Evolutionary conservation across 2,113 vertebrate genomes (phyloP).

Genomic region (Stigmatopora nigra): DNA sequence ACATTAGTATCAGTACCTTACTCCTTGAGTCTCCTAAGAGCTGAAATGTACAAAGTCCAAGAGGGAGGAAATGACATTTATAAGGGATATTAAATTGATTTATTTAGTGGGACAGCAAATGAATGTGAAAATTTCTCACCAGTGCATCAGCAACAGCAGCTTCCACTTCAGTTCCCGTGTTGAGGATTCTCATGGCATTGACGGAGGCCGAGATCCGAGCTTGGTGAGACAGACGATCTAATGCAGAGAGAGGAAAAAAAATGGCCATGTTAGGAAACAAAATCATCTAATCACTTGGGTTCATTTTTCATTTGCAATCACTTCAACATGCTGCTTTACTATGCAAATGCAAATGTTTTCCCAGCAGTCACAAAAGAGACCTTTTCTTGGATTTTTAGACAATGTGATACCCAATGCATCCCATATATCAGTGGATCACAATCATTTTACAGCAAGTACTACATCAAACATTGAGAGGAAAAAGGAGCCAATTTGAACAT

Average conservation of each 20-base stretch:
- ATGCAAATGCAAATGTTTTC: not conserved
- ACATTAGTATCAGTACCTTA: slow-evolving; percentile 72
- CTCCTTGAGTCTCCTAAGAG: slow-evolving; percentile 93
- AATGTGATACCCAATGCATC: not conserved
- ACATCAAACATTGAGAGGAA: too few species aligned
- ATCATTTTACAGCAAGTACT: too few species aligned
- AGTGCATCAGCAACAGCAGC: slow-evolving; percentile 88
- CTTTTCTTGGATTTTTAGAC: not conserved
- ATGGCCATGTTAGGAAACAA: not conserved
- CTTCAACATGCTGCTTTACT: not conserved
- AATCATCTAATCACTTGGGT: not conserved
- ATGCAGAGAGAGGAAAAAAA: slow-evolving; percentile 1
- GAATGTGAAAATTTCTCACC: slow-evolving; percentile 60
- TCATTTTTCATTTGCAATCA: not conserved
- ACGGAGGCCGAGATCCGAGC: slow-evolving; percentile 80
- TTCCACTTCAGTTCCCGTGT: slow-evolving; percentile 88
- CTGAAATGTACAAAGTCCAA: slow-evolving; percentile 72
- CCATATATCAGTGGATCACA: too few species aligned
- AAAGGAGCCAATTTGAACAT: too few species aligned
- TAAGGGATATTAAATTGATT: not conserved
- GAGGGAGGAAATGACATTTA: slow-evolving; percentile 21
- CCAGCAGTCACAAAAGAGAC: not conserved
- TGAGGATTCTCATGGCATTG: slow-evolving; percentile 87
- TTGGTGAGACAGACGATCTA: slow-evolving; percentile 80
- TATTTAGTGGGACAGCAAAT: not conserved